A percentile compares a stretch with the other conserved stretches of the same genome.
Evolutionary conservation across 2,113 vertebrate species (phyloP).

Genomic region (Garra rufa): DNA sequence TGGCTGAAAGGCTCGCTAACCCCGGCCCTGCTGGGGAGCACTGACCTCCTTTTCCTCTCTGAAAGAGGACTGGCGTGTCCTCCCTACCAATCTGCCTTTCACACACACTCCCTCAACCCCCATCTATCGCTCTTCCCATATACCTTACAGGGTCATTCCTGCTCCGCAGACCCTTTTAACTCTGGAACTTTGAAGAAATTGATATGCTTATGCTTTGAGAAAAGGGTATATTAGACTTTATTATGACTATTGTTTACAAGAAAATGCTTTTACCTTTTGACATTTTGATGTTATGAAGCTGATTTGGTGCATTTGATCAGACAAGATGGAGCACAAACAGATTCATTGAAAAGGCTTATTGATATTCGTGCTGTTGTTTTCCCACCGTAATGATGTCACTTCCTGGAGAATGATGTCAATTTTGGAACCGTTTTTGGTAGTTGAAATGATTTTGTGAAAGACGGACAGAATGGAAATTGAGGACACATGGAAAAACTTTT

Average conservation of each 20-base stretch:
- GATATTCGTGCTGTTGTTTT: not conserved
- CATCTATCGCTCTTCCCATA: not conserved
- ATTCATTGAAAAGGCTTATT: not conserved
- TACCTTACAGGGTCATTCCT: not conserved
- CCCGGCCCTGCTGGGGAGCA: conserved; percentile 51
- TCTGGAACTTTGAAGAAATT: not conserved
- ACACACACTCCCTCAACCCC: not conserved
- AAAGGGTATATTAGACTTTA: not conserved
- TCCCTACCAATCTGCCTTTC: conserved; percentile 2
- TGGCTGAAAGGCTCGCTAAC: conserved; percentile 64
- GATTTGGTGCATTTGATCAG: too few species aligned
- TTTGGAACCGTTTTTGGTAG: not conserved
- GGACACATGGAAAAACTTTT: not conserved
- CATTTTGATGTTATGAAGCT: not conserved
- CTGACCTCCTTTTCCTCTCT: conserved; percentile 66
- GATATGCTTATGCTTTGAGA: not conserved
- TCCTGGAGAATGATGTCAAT: not conserved
- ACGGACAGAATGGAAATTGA: not conserved
- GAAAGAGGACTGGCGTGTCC: conserved; percentile 52
- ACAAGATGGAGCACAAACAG: too few species aligned
- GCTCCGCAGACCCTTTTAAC: not conserved
- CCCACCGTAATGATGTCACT: not conserved
- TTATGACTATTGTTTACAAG: not conserved
- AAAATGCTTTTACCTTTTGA: not conserved
- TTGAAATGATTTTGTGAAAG: not conserved